Conservation (phyloP, 2,888 invertebrate genomes). For the Dione juno region DNA sequence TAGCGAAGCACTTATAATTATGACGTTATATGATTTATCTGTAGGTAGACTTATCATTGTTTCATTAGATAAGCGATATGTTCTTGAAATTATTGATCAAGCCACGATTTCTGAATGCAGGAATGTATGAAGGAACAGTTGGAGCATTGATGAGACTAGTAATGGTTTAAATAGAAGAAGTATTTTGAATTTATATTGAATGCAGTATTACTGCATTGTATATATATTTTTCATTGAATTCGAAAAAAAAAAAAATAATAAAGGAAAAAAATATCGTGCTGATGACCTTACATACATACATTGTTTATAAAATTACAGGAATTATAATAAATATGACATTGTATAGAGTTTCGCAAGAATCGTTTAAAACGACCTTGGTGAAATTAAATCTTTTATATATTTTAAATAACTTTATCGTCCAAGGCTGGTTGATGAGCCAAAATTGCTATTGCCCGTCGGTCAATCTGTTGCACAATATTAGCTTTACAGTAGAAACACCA, state of each 20-base stretch:
- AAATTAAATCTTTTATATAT: slow-evolving; percentile 13
- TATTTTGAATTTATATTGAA: too few species aligned
- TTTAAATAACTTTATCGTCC: slow-evolving; percentile 14
- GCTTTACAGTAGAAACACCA: neutral
- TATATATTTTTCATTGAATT: neutral
- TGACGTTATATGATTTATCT: neutral
- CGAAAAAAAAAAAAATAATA: neutral
- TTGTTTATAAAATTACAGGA: slow-evolving; percentile 1
- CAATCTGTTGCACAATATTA: slow-evolving; percentile 4
- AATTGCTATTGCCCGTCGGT: slow-evolving; percentile 23
- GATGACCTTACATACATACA: slow-evolving; percentile 7
- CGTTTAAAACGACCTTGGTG: slow-evolving; percentile 8
- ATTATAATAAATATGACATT: slow-evolving; percentile 8
- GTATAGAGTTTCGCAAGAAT: neutral
- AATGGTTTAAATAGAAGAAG: too few species aligned
- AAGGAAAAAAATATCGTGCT: too few species aligned
- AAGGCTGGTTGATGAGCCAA: slow-evolving; percentile 15
- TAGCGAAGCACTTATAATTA: neutral
- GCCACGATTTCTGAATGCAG: slow-evolving; percentile 1
- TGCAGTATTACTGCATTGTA: neutral
- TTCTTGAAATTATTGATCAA: slow-evolving; percentile 15
- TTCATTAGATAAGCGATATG: slow-evolving; percentile 11
- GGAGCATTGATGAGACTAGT: neutral
- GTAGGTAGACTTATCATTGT: neutral
- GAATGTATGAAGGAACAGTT: neutral